Percentiles rank a stretch among this genome's conserved stretches.
phyloP scores from a whole-genome alignment of 2,113 vertebrate species.

The Cromileptes altivelis region DNA sequence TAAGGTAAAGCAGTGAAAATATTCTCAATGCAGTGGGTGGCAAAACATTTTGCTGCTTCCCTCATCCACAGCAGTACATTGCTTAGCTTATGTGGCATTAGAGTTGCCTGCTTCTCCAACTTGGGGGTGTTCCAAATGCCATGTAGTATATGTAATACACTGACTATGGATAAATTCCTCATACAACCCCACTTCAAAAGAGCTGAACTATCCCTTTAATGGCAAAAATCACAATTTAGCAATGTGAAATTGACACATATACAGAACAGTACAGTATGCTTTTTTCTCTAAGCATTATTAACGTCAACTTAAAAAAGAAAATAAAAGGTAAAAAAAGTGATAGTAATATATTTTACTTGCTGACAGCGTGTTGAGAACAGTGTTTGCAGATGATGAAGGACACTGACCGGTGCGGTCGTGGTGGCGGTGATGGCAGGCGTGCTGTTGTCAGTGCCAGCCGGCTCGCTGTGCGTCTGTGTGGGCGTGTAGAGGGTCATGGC shows the following conservation, averaged over 20 bases:
- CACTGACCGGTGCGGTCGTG: slow-evolving; percentile 92
- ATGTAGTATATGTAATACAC: too few relatives aligned
- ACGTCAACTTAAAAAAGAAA: not conserved
- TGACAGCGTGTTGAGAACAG: slow-evolving; percentile 75
- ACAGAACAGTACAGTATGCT: not conserved
- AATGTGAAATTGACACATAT: not conserved
- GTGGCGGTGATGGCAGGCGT: slow-evolving; percentile 89
- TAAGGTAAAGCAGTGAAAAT: too few relatives aligned
- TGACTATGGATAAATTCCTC: too few relatives aligned
- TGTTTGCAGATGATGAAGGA: slow-evolving; percentile 75
- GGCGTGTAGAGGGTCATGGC: slow-evolving; percentile 95
- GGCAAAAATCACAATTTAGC: not conserved
- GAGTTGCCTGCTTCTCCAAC: too few relatives aligned
- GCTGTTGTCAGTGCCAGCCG: slow-evolving; percentile 89
- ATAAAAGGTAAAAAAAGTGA: slow-evolving; percentile 31
- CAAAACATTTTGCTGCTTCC: too few relatives aligned
- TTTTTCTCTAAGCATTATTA: not conserved
- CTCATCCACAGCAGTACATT: too few relatives aligned
- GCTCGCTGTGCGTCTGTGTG: slow-evolving; percentile 93
- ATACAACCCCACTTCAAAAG: too few relatives aligned
- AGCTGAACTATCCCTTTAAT: not conserved
- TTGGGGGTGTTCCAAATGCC: too few relatives aligned
- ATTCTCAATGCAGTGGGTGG: too few relatives aligned
- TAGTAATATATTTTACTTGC: slow-evolving; percentile 73
- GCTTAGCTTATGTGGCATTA: too few relatives aligned